Conservation (phyloP, 2,797 vertebrate genomes). For the Spinus olivaceus region DNA sequence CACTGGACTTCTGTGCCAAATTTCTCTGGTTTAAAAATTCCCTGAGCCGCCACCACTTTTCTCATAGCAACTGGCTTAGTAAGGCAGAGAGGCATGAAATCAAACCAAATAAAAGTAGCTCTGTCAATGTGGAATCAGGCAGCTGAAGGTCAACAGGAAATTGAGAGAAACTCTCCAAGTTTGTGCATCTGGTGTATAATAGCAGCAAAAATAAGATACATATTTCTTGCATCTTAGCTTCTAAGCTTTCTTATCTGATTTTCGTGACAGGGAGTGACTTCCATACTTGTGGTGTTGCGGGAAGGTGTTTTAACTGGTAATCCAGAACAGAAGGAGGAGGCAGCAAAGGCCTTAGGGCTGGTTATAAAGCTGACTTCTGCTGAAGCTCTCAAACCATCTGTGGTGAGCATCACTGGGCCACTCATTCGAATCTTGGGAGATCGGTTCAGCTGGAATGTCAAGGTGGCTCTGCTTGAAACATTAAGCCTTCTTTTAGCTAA, state of each 20-base stretch:
- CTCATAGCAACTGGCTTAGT: constrained; percentile 54
- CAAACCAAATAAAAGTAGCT: constrained; percentile 43
- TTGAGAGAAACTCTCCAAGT: neutral
- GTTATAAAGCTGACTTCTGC: constrained; percentile 94
- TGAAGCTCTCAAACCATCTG: constrained; percentile 92
- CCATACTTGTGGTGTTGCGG: constrained; percentile 92
- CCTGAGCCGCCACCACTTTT: constrained; percentile 13
- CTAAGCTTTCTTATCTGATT: neutral
- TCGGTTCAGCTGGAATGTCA: constrained; percentile 94
- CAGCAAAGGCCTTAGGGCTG: constrained; percentile 90
- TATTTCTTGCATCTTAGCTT: neutral
- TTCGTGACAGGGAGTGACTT: constrained; percentile 88
- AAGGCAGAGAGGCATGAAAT: constrained; percentile 36
- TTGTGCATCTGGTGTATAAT: constrained; percentile 15
- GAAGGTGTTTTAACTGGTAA: constrained; percentile 95
- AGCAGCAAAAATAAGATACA: neutral
- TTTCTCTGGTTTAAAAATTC: constrained; percentile 55
- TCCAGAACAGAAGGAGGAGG: constrained; percentile 98
- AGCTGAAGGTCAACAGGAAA: constrained; percentile 59
- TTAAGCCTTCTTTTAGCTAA: constrained; percentile 93
- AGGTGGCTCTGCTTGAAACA: constrained; percentile 93
- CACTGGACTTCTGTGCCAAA: constrained; percentile 31
- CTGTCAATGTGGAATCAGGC: constrained; percentile 14
- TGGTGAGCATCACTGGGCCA: constrained; percentile 95
- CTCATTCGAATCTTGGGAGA: constrained; percentile 97